These are phyloP conservation scores for Brienomyrus longianalis DNA, from an alignment of 2,113 vertebrate genomes.

Conservation along the genomic window DNA sequence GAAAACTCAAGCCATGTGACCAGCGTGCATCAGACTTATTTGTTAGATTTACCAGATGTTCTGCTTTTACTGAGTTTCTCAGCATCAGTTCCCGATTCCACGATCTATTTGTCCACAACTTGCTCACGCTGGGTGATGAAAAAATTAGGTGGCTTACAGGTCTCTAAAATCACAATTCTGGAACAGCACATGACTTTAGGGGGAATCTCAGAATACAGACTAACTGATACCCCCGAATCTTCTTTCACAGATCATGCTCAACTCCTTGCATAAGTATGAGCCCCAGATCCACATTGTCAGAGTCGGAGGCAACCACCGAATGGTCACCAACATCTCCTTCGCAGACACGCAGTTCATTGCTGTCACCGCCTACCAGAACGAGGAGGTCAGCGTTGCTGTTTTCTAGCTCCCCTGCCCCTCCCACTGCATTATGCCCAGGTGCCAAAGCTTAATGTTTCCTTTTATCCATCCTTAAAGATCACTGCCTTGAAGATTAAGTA, in stretches of 20 bases:
- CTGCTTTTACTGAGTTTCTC: not conserved
- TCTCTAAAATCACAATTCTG: not conserved
- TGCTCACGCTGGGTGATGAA: not conserved
- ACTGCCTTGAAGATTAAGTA: conserved; percentile 98
- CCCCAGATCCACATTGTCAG: conserved; percentile 92
- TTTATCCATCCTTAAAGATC: conserved; percentile 62
- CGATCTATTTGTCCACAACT: not conserved
- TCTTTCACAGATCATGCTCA: conserved; percentile 81
- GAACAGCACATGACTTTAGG: not conserved
- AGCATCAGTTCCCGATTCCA: not conserved
- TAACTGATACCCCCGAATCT: not conserved
- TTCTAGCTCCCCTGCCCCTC: not conserved
- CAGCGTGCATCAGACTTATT: not conserved
- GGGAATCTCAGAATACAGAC: not conserved
- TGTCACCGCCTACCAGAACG: conserved; percentile 95
- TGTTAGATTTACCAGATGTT: not conserved
- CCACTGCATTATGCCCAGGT: not conserved
- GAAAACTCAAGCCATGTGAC: not conserved
- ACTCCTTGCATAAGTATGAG: conserved; percentile 91
- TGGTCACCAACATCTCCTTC: conserved; percentile 91
- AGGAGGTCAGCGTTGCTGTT: conserved; percentile 61
- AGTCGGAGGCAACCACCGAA: conserved; percentile 77
- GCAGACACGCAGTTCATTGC: conserved; percentile 94
- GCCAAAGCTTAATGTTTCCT: not conserved
- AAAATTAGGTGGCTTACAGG: not conserved